Base-by-base conservation (phyloP, 1,140 invertebrate genomes). In the Microplitis mediator region DNA sequence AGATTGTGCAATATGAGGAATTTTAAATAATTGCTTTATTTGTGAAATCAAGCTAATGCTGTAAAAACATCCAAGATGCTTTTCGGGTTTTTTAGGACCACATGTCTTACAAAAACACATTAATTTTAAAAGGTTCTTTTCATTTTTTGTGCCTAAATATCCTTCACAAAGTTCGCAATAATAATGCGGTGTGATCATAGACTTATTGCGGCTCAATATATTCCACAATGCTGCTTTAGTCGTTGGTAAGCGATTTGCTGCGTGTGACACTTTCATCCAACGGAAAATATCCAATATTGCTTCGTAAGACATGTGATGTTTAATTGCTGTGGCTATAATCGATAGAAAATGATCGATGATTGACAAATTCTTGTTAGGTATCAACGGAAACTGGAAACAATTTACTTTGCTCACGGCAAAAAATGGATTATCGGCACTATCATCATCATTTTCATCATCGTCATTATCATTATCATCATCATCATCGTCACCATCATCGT, bases 161-260 rank as follows among this genome's bases (percentile, higher is more conserved):
- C 52, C 45, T 2, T 58, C 31, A 58, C 67, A 69, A n/a, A 36
- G 34, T n/a, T 69, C 34, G 23, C 67, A 69, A 60, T 69, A 69
- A 16, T 35, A 39, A 58, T 58, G 23, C 4, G 35, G 34, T 11
- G 13, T 60, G 31, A 69, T 69, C 6, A 13, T 36, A 3, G 31
- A 58, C 32, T 69, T 50, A 60, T 69, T 60, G 13, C 52, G 31
- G 14, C 52, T 6, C 34, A 2, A 51, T n/a, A n/a, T n/a, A n/a
- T n/a, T n/a, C n/a, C n/a, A n/a, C n/a, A n/a, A n/a, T n/a, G n/a
- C n/a, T n/a, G n/a, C n/a, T n/a, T n/a, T n/a, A n/a, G n/a, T n/a
- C n/a, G n/a, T n/a, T n/a, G n/a, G n/a, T n/a, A n/a, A n/a, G n/a
- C n/a, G n/a, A n/a, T n/a, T n/a, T n/a, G n/a, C n/a, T n/a, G n/a